Percentiles rank a stretch among this genome's conserved stretches.
Conservation (phyloP, 2,113 vertebrate genomes). For the Vireo altiloquus region DNA sequence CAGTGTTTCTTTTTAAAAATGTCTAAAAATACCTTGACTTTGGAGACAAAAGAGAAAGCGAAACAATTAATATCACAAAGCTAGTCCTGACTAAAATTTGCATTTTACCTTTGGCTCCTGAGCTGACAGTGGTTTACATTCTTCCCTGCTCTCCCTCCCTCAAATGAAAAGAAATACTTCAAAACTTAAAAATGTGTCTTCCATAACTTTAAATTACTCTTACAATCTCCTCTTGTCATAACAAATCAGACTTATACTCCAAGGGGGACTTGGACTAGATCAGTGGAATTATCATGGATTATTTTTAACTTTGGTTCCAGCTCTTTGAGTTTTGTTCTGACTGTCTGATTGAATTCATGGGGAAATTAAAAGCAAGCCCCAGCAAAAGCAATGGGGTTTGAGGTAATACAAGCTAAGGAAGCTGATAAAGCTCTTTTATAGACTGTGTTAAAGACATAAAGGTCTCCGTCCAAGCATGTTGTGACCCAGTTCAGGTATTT, state of each 20-base stretch:
- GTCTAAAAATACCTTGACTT: background rate
- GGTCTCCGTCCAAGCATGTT: background rate
- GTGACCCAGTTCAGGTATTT: background rate
- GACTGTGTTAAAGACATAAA: background rate
- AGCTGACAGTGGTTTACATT: background rate
- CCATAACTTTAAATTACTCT: background rate
- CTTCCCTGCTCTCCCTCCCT: background rate
- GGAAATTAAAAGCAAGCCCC: background rate
- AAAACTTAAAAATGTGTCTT: background rate
- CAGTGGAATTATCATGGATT: slow-evolving; percentile 2
- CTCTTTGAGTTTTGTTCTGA: background rate
- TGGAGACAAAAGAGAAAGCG: background rate
- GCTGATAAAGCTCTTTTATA: background rate
- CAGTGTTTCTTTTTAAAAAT: background rate
- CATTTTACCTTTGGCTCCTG: background rate
- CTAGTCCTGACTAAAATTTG: background rate
- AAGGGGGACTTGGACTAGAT: background rate
- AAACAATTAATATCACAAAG: background rate
- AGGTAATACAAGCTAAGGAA: background rate
- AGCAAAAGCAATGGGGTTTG: background rate
- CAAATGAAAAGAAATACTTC: background rate
- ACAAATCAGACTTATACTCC: background rate
- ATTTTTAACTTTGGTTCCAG: slow-evolving; percentile 6
- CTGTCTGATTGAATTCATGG: background rate
- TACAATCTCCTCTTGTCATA: background rate